Evolutionary conservation across 2,113 vertebrate genomes (phyloP), one percentile per base, ranked within the genome.

Genomic region (Siniperca chuatsi): DNA sequence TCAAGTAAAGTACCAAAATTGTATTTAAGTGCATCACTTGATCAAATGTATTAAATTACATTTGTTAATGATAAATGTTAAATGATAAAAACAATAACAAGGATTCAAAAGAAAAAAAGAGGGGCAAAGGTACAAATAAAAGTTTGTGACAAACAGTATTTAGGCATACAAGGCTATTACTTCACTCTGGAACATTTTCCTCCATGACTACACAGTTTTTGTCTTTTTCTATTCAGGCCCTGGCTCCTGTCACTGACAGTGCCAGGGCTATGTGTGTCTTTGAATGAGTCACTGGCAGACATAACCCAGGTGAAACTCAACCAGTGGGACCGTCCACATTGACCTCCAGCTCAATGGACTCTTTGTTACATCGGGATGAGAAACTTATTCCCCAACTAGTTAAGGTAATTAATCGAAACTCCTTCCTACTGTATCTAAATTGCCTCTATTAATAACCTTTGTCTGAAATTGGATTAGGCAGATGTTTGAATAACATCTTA

Each of bases 231-330:
- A 11, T 18, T 64, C 11, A 60, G 75, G 15, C n/a, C 62, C 82
- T 74, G 80, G 66, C 58, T 74, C 21, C 23, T 78, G 74, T 72
- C 84, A 68, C 1, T 68, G 54, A 44, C 81, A 2, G 23, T 52
- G 55, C 64, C 70, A 35, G 20, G 60, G 62, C 81, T 54, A 54
- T 72, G 81, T 87, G 85, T 69, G 50, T 69, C 44, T 87, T 61
- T 67, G 40, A 79, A 42, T 78, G 75, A 87, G 62, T 88, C 86
- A 79, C 68, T 9, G 74, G 67, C 71, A 86, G 82, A 78, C 82
- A 87, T 67, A 83, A 89, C 69, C 84, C 80, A 85, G 60, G 66
- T 89, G 79, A 83, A 75, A 73, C 44, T 69, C 40, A 52, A 58
- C 46, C 70, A 75, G 48, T 1, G 50, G 25, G 35, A 6, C 57